These are phyloP conservation scores for Bellardia bayeri DNA, from an alignment of 2,888 invertebrate genomes.

Conservation along the genomic window DNA sequence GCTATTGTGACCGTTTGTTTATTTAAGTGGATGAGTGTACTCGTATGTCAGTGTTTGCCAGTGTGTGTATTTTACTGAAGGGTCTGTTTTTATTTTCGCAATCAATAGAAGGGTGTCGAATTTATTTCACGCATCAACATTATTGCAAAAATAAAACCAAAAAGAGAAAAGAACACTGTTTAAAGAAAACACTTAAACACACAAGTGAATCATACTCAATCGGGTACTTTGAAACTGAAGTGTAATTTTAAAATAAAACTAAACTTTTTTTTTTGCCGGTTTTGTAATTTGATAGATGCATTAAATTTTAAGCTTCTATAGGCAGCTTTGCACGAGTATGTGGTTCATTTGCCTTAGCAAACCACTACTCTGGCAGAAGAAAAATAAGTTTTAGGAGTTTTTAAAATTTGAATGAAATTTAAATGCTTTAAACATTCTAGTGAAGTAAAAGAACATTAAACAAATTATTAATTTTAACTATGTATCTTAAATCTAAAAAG, in stretches of 20 bases:
- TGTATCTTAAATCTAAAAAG: too few species aligned
- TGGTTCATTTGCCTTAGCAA: conserved; percentile 5
- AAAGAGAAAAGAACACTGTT: conserved; percentile 17
- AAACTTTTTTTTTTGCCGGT: conserved; percentile 14
- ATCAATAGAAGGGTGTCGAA: conserved; percentile 73
- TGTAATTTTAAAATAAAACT: conserved; percentile 54
- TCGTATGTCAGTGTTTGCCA: conserved; percentile 2
- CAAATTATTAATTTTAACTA: too few species aligned
- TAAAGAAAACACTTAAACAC: conserved; percentile 63
- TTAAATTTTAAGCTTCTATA: neutral
- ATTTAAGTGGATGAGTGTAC: conserved; percentile 55
- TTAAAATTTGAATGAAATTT: neutral
- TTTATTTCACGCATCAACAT: conserved; percentile 72
- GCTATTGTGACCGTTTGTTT: conserved; percentile 69
- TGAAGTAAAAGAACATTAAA: too few species aligned
- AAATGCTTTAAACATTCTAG: too few species aligned
- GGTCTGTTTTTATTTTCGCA: conserved; percentile 64
- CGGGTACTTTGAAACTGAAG: conserved; percentile 24
- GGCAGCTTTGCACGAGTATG: neutral
- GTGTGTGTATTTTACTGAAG: conserved; percentile 57
- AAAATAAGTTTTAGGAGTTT: neutral
- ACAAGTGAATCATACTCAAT: conserved; percentile 53
- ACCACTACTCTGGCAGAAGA: conserved; percentile 19
- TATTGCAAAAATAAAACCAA: conserved; percentile 63
- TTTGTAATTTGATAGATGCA: conserved; percentile 45